Conservation (phyloP, 2,888 invertebrate genomes). For the Drosophila macrospina region DNA sequence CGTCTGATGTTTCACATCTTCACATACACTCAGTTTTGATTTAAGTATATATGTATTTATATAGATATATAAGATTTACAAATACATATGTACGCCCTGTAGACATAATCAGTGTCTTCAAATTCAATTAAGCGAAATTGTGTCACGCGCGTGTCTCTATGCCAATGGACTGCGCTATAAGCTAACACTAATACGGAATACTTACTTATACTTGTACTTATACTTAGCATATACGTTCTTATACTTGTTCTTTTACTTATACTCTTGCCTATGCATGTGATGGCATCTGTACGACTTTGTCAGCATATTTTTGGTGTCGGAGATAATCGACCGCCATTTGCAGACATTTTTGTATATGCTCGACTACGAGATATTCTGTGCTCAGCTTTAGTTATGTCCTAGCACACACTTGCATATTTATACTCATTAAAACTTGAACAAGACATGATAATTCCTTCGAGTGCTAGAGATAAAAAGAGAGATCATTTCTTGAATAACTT, state of each 20-base stretch:
- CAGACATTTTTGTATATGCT: background rate
- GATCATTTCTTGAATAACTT: no score
- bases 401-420: no score
- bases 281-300: slow-evolving; percentile 15
- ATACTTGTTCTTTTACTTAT: background rate
- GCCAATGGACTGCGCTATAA: slow-evolving; percentile 6
- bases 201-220: slow-evolving; percentile 4
- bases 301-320: slow-evolving; percentile 19
- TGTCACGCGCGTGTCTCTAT: slow-evolving; percentile 65
- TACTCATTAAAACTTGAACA: no score
- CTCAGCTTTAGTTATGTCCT: background rate
- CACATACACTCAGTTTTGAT: background rate
- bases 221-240: background rate
- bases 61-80: background rate
- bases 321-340: slow-evolving; percentile 7
- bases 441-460: no score
- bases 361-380: background rate
- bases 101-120: slow-evolving; percentile 56
- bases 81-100: background rate
- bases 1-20: background rate
- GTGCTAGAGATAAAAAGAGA: no score
- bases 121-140: slow-evolving; percentile 74
- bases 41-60: background rate
- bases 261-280: slow-evolving; percentile 5
- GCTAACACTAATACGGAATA: background rate